Evolutionary conservation across 2,888 invertebrate genomes (phyloP).

Genomic region (Epinotia nisella): DNA sequence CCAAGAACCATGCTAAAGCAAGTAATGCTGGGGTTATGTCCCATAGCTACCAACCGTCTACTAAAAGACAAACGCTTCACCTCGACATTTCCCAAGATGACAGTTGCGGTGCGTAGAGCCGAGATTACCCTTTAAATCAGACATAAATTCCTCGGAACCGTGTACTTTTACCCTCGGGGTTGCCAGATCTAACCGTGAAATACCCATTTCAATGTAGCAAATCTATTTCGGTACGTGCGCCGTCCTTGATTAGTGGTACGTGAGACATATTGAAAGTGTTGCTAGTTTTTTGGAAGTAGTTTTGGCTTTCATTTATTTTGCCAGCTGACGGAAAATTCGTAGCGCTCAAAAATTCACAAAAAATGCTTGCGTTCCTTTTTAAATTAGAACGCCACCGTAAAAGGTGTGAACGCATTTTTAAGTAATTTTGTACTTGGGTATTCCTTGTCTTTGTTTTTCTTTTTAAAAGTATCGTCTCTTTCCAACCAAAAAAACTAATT

Average conservation of each 20-base stretch:
- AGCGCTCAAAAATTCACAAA: neutral
- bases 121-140: conserved; percentile 46
- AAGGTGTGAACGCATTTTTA: too few relatives aligned
- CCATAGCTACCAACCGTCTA: conserved; percentile 38
- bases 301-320: neutral
- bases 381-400: too few relatives aligned
- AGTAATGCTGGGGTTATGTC: too few relatives aligned
- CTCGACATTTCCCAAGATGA: conserved; percentile 42
- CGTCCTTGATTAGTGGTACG: conserved; percentile 25
- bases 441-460: too few relatives aligned
- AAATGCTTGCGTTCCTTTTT: too few relatives aligned
- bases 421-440: too few relatives aligned
- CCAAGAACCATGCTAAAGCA: neutral
- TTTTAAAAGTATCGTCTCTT: too few relatives aligned
- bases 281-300: neutral
- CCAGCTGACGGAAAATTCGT: neutral
- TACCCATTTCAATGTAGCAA: conserved; percentile 44
- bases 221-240: conserved; percentile 40
- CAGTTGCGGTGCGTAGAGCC: conserved; percentile 39
- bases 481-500: too few relatives aligned
- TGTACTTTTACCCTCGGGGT: conserved; percentile 42
- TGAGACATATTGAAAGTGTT: neutral
- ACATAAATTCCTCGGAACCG: conserved; percentile 42
- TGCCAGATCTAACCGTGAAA: conserved; percentile 40
- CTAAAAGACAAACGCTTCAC: conserved; percentile 14